phyloP scores from a whole-genome alignment of 2,113 vertebrate genomes.

The Nasalis larvatus region DNA sequence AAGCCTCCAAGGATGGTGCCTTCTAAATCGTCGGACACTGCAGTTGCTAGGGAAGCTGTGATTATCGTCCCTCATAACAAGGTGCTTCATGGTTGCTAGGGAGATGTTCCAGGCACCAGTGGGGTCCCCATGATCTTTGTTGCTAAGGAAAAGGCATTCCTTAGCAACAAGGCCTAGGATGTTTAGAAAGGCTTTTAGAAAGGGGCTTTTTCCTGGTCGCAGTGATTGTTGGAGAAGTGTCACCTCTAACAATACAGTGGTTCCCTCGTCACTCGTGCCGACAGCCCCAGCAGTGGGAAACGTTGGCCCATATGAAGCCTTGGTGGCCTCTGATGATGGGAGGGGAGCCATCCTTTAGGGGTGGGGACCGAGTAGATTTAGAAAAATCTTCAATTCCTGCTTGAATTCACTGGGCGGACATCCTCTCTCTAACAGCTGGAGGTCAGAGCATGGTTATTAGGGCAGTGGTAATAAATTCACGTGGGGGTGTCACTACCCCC shows the following conservation, averaged over 20 bases:
- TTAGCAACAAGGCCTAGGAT: conserved; percentile 21
- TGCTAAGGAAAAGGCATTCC: conserved; percentile 45
- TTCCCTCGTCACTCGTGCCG: neutral
- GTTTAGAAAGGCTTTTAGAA: neutral
- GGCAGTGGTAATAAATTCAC: neutral
- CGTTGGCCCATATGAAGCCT: neutral
- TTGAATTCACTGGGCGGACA: accelerated
- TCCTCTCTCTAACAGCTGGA: neutral
- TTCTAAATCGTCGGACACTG: neutral
- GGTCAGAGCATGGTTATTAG: neutral
- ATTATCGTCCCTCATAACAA: neutral
- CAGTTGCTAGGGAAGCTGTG: neutral
- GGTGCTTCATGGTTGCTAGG: neutral
- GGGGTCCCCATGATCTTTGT: neutral
- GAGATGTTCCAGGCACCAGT: neutral
- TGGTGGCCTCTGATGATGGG: neutral
- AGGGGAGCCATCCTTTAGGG: too few relatives aligned
- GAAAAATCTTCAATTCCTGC: neutral
- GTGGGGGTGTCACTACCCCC: neutral
- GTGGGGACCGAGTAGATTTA: neutral
- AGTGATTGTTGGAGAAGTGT: neutral
- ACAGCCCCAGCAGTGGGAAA: neutral
- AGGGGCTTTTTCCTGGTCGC: neutral
- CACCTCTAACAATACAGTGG: neutral
- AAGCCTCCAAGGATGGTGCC: neutral